These are phyloP conservation scores for Cosmopolites sordidus DNA, from an alignment of 2,888 invertebrate genomes.

Conservation along the genomic window DNA sequence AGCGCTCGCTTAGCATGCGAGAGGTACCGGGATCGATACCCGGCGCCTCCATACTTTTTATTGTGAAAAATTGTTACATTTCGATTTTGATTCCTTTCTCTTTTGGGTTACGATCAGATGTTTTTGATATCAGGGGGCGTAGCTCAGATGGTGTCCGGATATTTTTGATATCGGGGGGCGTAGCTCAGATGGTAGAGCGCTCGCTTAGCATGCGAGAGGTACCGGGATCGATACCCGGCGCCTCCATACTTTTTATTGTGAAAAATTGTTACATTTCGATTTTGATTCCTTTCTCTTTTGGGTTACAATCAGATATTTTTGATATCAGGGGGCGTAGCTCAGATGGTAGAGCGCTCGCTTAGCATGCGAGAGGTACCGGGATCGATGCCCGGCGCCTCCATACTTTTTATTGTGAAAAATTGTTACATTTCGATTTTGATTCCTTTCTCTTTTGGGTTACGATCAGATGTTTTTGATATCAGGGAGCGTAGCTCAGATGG, in stretches of 20 bases:
- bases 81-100: too few species aligned
- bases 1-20: conserved; percentile 47
- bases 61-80: too few species aligned
- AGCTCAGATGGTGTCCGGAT: conserved; percentile 45
- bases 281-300: too few species aligned
- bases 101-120: too few species aligned
- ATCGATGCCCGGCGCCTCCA: conserved; percentile 47
- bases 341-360: conserved; percentile 47
- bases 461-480: too few species aligned
- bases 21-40: conserved; percentile 47
- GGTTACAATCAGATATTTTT: too few species aligned
- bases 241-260: conserved; percentile 36
- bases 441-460: too few species aligned
- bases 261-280: too few species aligned
- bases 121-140: conserved; percentile 39
- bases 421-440: too few species aligned
- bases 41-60: conserved; percentile 41
- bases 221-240: conserved; percentile 47
- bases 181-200: conserved; percentile 45
- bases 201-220: conserved; percentile 47
- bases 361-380: conserved; percentile 47
- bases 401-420: too few species aligned
- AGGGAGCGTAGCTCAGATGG: conserved; percentile 44
- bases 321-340: conserved; percentile 41
- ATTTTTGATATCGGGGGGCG: too few species aligned